Evolutionary conservation across 2,888 invertebrate genomes (phyloP), one percentile per base, ranked within the genome.

Genomic region (Alentia gelatinosa): DNA sequence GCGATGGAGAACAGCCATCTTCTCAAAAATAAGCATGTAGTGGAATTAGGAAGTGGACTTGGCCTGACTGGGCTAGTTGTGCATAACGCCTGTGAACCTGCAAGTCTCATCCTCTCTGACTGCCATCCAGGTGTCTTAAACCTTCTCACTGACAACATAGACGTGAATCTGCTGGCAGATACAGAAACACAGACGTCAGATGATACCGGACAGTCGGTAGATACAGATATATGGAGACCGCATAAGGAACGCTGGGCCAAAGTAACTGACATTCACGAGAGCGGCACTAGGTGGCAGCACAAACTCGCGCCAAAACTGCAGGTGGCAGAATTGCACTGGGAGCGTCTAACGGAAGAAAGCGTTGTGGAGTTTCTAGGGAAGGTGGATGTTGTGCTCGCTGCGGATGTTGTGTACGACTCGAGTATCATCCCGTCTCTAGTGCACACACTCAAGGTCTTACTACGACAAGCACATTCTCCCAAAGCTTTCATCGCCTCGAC

Each of bases 351-450:
- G 19, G 4, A 1, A 30, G 47, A 26, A 1, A 33, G 47, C 30
- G 47, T 86, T 15, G 5, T 9, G 9, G 33, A 15, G 5, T 33
- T 47, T 42, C 30, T 42, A 7, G 86, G 86, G 0, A 30, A 47
- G 12, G 86, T 86, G 26, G 86, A 86, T 26, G 86, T 86, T 23
- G 30, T 1, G 89, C 26, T 91, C 75, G 40, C 92, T 92, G 63
- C 94, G 94, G 95, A 95, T 94, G 95, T 95, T 39, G 94, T 95
- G 0, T 95, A 94, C 93, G 95, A 95, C 84, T 92, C 92, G 26
- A 92, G 93, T 39, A 93, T 95, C n/a, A 94, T 95, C 47, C 95
- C 95, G 68, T 91, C 93, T 30, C 92, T 95, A 35, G 94, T 95
- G n/a, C 91, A 92, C 7, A 92, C 95, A n/a, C 88, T 95, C 47